Evolutionary conservation across 2,888 invertebrate genomes (phyloP).

Genomic region (Keiferia lycopersicella): DNA sequence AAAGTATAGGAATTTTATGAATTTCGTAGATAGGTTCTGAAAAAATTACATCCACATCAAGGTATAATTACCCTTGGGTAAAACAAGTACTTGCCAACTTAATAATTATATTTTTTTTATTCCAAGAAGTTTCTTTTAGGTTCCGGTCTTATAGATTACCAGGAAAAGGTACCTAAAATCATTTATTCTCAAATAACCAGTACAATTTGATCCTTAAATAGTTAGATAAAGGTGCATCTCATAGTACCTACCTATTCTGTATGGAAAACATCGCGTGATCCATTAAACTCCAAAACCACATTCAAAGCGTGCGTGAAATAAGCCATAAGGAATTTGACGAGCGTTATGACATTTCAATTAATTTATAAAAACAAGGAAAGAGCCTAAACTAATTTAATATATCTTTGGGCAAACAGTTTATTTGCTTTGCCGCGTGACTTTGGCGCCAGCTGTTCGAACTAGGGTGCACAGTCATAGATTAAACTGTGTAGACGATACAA

Average conservation of each 20-base stretch:
- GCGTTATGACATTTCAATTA: slow-evolving; percentile 40
- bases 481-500: slow-evolving; percentile 31
- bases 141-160: too few relatives aligned
- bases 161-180: too few relatives aligned
- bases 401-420: slow-evolving; percentile 58
- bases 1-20: not conserved
- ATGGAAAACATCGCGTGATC: slow-evolving; percentile 11
- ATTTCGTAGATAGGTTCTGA: too few relatives aligned
- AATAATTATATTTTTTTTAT: too few relatives aligned
- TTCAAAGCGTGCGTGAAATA: slow-evolving; percentile 1
- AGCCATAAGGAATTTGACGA: slow-evolving; percentile 17
- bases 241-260: not conserved
- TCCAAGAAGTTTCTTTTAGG: too few relatives aligned
- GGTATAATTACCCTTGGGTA: too few relatives aligned
- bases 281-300: slow-evolving; percentile 14
- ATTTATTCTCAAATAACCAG: too few relatives aligned
- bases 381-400: slow-evolving; percentile 57
- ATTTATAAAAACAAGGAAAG: slow-evolving; percentile 50
- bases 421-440: slow-evolving; percentile 51
- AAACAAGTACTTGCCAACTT: too few relatives aligned
- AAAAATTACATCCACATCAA: too few relatives aligned
- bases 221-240: too few relatives aligned
- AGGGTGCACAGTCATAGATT: slow-evolving; percentile 44
- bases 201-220: too few relatives aligned
- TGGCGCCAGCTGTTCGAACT: slow-evolving; percentile 60